Conservation (phyloP, 2,888 invertebrate genomes). For the Zaprionus lineosus region DNA sequence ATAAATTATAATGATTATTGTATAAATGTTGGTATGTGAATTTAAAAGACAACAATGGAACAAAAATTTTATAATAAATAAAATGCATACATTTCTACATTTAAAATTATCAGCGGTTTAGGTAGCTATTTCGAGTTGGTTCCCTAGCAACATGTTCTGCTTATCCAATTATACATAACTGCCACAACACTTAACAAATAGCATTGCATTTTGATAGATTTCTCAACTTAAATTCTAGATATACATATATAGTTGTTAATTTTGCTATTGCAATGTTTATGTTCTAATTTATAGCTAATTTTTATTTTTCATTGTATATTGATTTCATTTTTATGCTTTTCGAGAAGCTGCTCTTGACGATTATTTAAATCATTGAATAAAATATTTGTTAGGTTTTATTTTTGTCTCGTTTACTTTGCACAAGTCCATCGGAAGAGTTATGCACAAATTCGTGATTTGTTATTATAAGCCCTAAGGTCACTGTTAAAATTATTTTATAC, state of each 20-base stretch:
- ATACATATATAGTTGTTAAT: constrained; percentile 32
- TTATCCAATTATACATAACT: constrained; percentile 6
- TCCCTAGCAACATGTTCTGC: constrained; percentile 20
- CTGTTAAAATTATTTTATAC: background rate
- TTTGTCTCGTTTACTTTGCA: constrained; percentile 9
- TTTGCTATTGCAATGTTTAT: constrained; percentile 51
- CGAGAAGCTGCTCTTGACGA: constrained; percentile 33
- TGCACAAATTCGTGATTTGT: constrained; percentile 19
- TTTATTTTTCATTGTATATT: constrained; percentile 49
- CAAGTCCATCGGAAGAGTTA: background rate
- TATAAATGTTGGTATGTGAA: constrained; percentile 15
- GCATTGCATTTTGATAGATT: constrained; percentile 14
- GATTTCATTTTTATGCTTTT: constrained; percentile 39
- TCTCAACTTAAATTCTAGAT: constrained; percentile 22
- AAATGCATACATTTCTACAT: constrained; percentile 22
- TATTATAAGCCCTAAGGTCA: constrained; percentile 9
- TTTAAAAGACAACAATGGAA: constrained; percentile 31
- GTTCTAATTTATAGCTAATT: constrained; percentile 44
- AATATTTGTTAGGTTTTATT: constrained; percentile 9
- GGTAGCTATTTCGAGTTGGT: constrained; percentile 51
- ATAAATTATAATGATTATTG: constrained; percentile 28
- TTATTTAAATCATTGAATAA: constrained; percentile 22
- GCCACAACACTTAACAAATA: constrained; percentile 25
- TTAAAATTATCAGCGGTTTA: constrained; percentile 6
- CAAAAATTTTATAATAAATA: constrained; percentile 36